Evolutionary conservation across 2,113 vertebrate genomes (phyloP).

Genomic region (Vulpes lagopus): DNA sequence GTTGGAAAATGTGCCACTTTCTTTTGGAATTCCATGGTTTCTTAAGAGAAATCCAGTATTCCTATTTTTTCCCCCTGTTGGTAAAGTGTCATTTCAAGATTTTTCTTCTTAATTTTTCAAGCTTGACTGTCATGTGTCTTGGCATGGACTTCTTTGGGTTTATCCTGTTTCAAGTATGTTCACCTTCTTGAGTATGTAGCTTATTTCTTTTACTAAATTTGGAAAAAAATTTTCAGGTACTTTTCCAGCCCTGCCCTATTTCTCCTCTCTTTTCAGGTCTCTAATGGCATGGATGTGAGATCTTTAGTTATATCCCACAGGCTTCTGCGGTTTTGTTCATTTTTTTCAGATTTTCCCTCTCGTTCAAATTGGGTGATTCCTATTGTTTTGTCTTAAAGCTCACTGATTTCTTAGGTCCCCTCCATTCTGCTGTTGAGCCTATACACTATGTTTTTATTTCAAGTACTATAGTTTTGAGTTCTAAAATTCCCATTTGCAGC

Average conservation of each 20-base stretch:
- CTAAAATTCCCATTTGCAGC: background rate
- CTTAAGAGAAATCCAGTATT: constrained; percentile 10
- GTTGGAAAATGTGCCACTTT: constrained; percentile 3
- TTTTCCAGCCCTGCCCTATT: background rate
- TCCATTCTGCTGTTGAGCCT: background rate
- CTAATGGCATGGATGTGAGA: background rate
- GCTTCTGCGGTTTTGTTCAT: background rate
- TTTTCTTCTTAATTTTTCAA: background rate
- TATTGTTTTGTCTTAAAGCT: background rate
- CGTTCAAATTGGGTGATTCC: background rate
- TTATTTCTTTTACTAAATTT: constrained; percentile 21
- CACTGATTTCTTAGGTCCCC: background rate
- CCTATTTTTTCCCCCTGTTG: background rate
- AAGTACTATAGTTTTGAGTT: background rate
- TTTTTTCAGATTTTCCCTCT: too few species aligned
- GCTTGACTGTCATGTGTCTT: background rate
- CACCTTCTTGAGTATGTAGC: background rate
- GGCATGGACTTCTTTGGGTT: background rate
- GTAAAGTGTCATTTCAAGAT: background rate
- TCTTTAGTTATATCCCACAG: background rate
- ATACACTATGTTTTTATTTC: background rate
- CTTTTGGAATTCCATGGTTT: background rate
- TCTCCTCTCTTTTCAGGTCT: background rate
- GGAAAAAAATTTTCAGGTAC: background rate
- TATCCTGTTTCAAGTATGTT: constrained; percentile 2